These are phyloP conservation scores for Oplegnathus fasciatus DNA, from an alignment of 2,113 vertebrate species.

Conservation along the genomic window DNA sequence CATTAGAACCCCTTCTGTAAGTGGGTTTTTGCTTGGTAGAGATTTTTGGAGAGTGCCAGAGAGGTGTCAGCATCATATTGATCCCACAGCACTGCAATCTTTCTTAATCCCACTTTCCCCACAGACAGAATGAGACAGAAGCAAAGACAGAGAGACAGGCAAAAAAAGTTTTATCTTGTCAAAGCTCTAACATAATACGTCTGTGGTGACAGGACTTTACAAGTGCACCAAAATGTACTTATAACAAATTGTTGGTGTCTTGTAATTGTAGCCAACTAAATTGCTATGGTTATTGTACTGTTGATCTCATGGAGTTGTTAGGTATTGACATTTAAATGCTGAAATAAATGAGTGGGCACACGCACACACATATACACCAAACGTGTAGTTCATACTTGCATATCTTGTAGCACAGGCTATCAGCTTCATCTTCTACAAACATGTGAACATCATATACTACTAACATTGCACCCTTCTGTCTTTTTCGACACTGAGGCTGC, in stretches of 20 bases:
- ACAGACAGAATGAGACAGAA: conserved; percentile 45
- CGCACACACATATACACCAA: neutral
- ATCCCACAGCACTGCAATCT: conserved; percentile 71
- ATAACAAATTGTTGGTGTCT: neutral
- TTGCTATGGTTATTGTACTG: neutral
- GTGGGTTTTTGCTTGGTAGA: conserved; percentile 62
- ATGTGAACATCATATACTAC: conserved; percentile 5
- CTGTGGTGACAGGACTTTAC: conserved; percentile 1
- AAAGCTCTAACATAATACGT: neutral
- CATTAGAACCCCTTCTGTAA: conserved; percentile 59
- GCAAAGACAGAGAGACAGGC: conserved; percentile 39
- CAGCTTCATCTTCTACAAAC: conserved; percentile 1
- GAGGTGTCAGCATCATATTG: conserved; percentile 77
- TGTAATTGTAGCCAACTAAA: neutral
- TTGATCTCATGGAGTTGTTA: neutral
- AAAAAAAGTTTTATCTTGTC: conserved; percentile 33
- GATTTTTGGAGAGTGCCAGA: conserved; percentile 64
- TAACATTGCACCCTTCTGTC: neutral
- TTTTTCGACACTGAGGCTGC: conserved; percentile 19
- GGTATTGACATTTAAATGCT: neutral
- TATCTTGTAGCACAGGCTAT: neutral
- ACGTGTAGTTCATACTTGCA: neutral
- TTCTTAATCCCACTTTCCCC: conserved; percentile 71
- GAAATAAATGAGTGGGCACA: neutral
- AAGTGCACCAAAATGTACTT: neutral